phyloP scores from a whole-genome alignment of 64 coral and sea anemone genomes.

The Stylophora pistillata region DNA sequence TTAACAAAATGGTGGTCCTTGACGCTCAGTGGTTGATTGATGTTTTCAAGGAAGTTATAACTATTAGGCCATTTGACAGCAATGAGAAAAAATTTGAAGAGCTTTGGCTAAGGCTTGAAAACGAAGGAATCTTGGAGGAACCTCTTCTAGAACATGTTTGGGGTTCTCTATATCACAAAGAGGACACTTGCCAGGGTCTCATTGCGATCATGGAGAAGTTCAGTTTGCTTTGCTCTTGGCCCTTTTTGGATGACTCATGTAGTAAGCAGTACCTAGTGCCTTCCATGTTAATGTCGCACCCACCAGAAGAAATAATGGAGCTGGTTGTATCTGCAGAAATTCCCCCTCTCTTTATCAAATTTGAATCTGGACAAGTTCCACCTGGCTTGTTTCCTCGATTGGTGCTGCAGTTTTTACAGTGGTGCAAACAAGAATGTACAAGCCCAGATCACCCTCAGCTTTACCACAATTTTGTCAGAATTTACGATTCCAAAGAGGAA shows the following conservation, averaged over 20 bases:
- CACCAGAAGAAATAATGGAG: not conserved
- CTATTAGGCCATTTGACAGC: not conserved
- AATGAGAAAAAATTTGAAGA: not conserved
- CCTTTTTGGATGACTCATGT: not conserved
- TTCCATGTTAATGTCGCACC: slow-evolving; percentile 24
- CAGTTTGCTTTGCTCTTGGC: slow-evolving; percentile 35
- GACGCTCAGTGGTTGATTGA: not conserved
- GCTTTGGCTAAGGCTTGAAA: slow-evolving; percentile 13
- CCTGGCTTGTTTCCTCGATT: slow-evolving; percentile 34
- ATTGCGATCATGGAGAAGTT: slow-evolving; percentile 52
- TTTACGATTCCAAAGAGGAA: not conserved
- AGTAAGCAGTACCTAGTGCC: slow-evolving; percentile 14
- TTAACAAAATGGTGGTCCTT: not conserved
- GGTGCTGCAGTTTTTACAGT: slow-evolving; percentile 18
- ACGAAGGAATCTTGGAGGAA: slow-evolving; percentile 19
- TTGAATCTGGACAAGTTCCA: slow-evolving; percentile 4
- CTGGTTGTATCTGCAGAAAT: not conserved
- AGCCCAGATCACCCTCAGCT: not conserved
- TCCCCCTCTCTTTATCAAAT: slow-evolving; percentile 8
- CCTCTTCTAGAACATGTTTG: slow-evolving; percentile 21
- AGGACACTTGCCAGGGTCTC: not conserved
- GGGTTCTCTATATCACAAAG: not conserved
- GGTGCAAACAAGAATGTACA: not conserved
- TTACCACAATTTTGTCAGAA: not conserved
- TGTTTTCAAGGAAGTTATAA: not conserved